phyloP scores from a whole-genome alignment of 2,888 invertebrate genomes.

The Conchocele bisecta region DNA sequence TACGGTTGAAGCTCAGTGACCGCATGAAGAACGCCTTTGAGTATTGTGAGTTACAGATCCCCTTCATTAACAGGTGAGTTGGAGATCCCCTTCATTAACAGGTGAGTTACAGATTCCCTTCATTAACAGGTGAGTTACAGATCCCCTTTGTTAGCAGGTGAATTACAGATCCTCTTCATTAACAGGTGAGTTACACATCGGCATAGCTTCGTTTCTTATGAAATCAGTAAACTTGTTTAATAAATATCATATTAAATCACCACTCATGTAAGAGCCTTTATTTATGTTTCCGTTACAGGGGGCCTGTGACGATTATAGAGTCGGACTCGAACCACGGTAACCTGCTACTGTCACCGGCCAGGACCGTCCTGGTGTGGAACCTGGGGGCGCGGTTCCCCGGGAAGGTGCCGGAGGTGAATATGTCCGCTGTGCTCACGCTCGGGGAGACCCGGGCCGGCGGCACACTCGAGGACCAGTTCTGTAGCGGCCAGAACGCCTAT shows the following conservation, averaged over 20 bases:
- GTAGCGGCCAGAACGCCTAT: slow-evolving; percentile 77
- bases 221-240: no score
- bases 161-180: no score
- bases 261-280: no score
- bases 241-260: no score
- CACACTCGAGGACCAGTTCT: slow-evolving; percentile 72
- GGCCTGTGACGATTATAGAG: slow-evolving; percentile 66
- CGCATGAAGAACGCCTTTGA: slow-evolving; percentile 76
- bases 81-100: slow-evolving; percentile 73
- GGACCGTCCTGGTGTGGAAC: slow-evolving; percentile 75
- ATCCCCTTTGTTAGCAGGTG: slow-evolving; percentile 77
- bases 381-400: slow-evolving; percentile 77
- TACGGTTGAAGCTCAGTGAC: slow-evolving; percentile 71
- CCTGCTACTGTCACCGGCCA: slow-evolving; percentile 70
- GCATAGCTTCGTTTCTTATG: no score
- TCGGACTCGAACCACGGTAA: slow-evolving; percentile 72
- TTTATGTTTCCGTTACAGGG: slow-evolving; percentile 62
- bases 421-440: slow-evolving; percentile 70
- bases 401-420: slow-evolving; percentile 67
- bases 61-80: slow-evolving; percentile 73
- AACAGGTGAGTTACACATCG: not conserved
- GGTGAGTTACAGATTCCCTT: slow-evolving; percentile 73
- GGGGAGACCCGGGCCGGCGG: slow-evolving; percentile 37
- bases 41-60: slow-evolving; percentile 78
- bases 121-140: slow-evolving; percentile 67